phyloP scores from a whole-genome alignment of 2,888 invertebrate species.

The Phlogophora meticulosa region DNA sequence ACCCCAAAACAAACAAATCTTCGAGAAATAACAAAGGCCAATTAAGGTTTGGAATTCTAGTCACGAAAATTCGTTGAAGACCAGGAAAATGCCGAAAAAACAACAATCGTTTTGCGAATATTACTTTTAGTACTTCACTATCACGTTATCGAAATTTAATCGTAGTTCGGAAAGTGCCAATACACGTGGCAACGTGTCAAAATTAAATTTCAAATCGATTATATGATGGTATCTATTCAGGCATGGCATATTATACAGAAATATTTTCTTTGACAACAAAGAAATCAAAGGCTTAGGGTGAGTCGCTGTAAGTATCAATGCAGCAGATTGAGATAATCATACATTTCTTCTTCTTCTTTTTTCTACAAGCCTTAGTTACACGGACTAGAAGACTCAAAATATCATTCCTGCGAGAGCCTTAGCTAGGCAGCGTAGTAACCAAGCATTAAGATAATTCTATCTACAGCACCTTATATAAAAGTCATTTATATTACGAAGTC shows the following conservation, averaged over 20 bases:
- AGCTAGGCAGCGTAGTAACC: neutral
- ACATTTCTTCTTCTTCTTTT: neutral
- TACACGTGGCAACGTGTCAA: neutral
- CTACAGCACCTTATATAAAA: slow-evolving; percentile 9
- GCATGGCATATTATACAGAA: no score
- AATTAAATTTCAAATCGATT: slow-evolving; percentile 14
- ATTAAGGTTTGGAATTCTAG: slow-evolving; percentile 43
- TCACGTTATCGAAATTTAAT: slow-evolving; percentile 14
- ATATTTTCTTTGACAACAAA: neutral
- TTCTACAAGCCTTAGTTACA: neutral
- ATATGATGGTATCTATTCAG: neutral
- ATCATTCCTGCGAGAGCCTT: no score
- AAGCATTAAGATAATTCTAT: neutral
- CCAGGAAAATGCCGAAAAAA: slow-evolving; percentile 57
- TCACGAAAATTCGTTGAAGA: slow-evolving; percentile 45
- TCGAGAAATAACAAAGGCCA: slow-evolving; percentile 36
- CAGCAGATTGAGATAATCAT: neutral
- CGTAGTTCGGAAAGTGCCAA: neutral
- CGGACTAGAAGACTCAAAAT: neutral
- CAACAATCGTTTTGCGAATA: slow-evolving; percentile 28
- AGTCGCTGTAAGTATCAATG: neutral
- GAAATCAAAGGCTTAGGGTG: neutral
- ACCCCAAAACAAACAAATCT: slow-evolving; percentile 19
- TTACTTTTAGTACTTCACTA: neutral
- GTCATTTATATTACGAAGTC: slow-evolving; percentile 30